Percentiles rank a stretch among this genome's conserved stretches.
phyloP scores from a whole-genome alignment of 2,113 vertebrate species.

The Neodon shergylaensis region DNA sequence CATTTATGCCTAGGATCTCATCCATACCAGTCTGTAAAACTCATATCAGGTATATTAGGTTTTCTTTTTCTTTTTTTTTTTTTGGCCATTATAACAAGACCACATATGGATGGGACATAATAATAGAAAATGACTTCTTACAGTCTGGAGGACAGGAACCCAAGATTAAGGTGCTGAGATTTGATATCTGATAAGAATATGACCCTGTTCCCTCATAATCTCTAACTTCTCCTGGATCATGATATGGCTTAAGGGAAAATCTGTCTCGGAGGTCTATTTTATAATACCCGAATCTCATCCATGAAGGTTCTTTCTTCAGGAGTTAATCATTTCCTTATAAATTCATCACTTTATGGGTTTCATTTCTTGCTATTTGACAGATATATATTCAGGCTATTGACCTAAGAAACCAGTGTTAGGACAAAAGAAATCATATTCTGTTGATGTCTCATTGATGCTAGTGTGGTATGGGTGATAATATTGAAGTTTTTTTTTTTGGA shows the following conservation, averaged over 20 bases:
- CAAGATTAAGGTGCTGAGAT: background rate
- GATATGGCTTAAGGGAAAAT: too few relatives aligned
- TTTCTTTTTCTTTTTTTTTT: background rate
- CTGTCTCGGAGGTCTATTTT: background rate
- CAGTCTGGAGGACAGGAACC: fast-evolving
- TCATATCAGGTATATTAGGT: background rate
- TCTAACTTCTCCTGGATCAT: background rate
- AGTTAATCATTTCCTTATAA: background rate
- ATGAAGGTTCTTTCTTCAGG: background rate
- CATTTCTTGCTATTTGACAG: background rate
- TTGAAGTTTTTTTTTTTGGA: background rate
- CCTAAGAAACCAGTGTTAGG: background rate
- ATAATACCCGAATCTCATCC: background rate
- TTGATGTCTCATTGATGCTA: background rate
- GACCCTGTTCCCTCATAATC: too few relatives aligned
- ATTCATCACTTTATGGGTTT: background rate
- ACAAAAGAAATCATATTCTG: background rate
- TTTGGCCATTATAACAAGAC: background rate
- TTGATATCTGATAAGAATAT: too few relatives aligned
- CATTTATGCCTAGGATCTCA: background rate
- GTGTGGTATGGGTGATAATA: background rate
- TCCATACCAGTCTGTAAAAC: background rate
- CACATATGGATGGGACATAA: background rate
- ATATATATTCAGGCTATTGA: background rate
- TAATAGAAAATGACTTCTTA: background rate